Evolutionary conservation across 2,113 vertebrate species (phyloP).

Genomic region (Anarrhichthys ocellatus): DNA sequence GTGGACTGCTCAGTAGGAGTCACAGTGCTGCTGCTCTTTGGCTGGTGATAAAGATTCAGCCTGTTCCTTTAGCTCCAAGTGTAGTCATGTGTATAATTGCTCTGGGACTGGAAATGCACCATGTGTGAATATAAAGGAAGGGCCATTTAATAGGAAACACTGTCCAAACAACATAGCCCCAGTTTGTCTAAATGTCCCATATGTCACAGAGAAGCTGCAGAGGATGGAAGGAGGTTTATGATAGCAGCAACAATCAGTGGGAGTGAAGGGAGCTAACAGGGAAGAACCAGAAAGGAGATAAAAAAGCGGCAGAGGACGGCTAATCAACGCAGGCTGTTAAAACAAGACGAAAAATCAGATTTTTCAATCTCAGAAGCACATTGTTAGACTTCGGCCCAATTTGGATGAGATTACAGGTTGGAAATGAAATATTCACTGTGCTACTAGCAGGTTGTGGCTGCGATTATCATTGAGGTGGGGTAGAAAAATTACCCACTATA

Average conservation of each 20-base stretch:
- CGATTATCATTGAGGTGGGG: background rate
- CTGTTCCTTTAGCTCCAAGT: conserved; percentile 80
- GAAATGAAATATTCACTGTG: conserved; percentile 3
- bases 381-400: conserved; percentile 3
- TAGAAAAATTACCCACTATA: background rate
- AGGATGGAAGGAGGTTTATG: conserved; percentile 51
- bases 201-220: conserved; percentile 68
- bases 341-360: background rate
- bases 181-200: conserved; percentile 74
- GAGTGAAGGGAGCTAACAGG: conserved; percentile 3
- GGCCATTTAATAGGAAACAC: conserved; percentile 78
- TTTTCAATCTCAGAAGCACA: background rate
- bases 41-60: conserved; percentile 80
- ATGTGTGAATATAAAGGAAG: conserved; percentile 82
- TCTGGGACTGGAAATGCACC: conserved; percentile 82
- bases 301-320: conserved; percentile 14
- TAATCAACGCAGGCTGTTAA: conserved; percentile 26
- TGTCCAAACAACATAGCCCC: conserved; percentile 78
- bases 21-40: conserved; percentile 70
- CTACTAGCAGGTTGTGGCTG: background rate
- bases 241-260: conserved; percentile 33
- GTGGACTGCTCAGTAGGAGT: conserved; percentile 65
- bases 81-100: conserved; percentile 84
- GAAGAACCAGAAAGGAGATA: conserved; percentile 26
- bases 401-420: background rate